Evolutionary conservation across 2,113 vertebrate genomes (phyloP).

Genomic region (Eulemur macaco): DNA sequence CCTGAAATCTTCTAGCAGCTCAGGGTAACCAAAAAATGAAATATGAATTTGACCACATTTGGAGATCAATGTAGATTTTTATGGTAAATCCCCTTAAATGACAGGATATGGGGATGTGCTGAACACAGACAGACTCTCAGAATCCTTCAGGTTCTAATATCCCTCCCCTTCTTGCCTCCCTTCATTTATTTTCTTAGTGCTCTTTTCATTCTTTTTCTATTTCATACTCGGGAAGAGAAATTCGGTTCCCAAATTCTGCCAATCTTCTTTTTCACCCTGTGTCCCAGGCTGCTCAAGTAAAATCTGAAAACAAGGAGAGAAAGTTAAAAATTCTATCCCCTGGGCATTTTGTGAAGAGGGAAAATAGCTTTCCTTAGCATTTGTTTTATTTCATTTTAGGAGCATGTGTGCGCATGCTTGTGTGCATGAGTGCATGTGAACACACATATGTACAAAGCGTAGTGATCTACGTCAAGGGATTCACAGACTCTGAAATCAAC

Average conservation of each 20-base stretch:
- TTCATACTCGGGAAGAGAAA: neutral
- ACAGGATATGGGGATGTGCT: rapidly evolving
- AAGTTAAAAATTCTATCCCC: neutral
- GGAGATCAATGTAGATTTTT: neutral
- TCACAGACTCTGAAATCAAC: neutral
- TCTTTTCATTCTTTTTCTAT: neutral
- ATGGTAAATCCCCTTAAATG: neutral
- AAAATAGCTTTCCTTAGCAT: neutral
- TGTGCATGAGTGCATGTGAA: rapidly evolving
- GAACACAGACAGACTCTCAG: rapidly evolving
- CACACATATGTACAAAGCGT: neutral
- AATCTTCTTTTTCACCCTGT: neutral
- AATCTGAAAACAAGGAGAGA: neutral
- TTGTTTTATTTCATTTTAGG: neutral
- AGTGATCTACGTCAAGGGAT: neutral
- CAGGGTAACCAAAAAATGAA: neutral
- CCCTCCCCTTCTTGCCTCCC: rapidly evolving
- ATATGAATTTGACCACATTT: neutral
- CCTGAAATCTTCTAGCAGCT: neutral
- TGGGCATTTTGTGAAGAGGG: neutral
- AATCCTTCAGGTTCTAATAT: neutral
- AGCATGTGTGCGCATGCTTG: rapidly evolving
- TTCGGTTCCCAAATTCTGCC: neutral
- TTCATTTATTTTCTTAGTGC: neutral
- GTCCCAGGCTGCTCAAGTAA: neutral